Conservation (phyloP, 2,113 vertebrate species). For the Lophochroa leadbeateri region DNA sequence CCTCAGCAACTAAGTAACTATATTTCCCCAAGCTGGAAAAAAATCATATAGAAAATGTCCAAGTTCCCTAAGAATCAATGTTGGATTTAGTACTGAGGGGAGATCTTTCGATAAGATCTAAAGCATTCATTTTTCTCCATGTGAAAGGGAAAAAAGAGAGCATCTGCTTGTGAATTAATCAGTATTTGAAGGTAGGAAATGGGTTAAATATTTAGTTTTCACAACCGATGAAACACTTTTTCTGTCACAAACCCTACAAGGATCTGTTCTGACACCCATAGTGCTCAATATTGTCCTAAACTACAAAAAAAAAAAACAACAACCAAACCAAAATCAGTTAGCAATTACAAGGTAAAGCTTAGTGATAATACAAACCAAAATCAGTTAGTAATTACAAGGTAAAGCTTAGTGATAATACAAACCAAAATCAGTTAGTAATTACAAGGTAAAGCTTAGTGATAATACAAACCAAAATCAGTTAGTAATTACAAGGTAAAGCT, state of each 20-base stretch:
- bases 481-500: too few relatives aligned
- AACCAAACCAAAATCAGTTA: not conserved
- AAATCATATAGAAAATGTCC: not conserved
- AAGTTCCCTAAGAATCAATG: not conserved
- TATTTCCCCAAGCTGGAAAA: not conserved
- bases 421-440: too few relatives aligned
- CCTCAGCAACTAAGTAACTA: not conserved
- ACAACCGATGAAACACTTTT: not conserved
- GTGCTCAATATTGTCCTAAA: not conserved
- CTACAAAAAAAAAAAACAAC: not conserved
- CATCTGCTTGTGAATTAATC: not conserved
- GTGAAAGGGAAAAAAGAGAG: not conserved
- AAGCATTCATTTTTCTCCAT: not conserved
- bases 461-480: too few relatives aligned
- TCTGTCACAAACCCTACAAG: not conserved
- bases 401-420: too few relatives aligned
- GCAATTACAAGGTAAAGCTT: not conserved
- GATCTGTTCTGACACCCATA: not conserved
- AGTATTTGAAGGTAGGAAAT: not conserved
- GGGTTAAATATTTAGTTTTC: not conserved
- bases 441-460: too few relatives aligned
- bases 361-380: not conserved
- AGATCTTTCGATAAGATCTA: not conserved
- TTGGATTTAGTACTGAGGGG: not conserved
- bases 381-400: too few relatives aligned